Percentiles rank a stretch among this genome's conserved stretches.
These are phyloP conservation scores for Oncorhynchus masou DNA, from an alignment of 2,113 vertebrate species.

Conservation along the genomic window DNA sequence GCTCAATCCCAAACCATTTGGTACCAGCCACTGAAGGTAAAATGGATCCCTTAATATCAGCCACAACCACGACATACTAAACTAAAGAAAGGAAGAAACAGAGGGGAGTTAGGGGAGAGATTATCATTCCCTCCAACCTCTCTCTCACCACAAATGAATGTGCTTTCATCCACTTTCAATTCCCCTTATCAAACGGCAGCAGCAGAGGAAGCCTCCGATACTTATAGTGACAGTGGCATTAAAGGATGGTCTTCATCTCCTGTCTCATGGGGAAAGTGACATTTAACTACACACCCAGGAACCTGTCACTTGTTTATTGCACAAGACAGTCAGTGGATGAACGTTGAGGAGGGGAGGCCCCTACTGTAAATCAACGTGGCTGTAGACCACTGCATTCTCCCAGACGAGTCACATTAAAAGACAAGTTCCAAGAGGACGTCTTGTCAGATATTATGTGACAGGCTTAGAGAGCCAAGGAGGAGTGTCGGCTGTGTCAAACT, in stretches of 20 bases:
- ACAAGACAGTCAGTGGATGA: not conserved
- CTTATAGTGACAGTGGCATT: conserved; percentile 41
- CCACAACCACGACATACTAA: not conserved
- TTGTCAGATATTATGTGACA: too few relatives aligned
- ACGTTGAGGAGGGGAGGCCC: not conserved
- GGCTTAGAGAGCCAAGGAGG: too few relatives aligned
- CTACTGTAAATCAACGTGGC: not conserved
- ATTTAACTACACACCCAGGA: conserved; percentile 23
- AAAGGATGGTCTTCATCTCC: conserved; percentile 37
- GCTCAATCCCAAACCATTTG: too few relatives aligned
- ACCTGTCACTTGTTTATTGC: conserved; percentile 20
- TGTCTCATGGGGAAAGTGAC: conserved; percentile 35
- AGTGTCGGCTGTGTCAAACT: too few relatives aligned
- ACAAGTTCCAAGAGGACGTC: too few relatives aligned
- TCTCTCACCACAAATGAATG: not conserved
- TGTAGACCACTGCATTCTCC: too few relatives aligned
- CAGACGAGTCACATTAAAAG: too few relatives aligned
- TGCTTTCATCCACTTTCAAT: conserved; percentile 16
- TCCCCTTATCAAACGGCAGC: conserved; percentile 18
- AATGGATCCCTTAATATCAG: too few relatives aligned
- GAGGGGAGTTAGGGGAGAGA: not conserved
- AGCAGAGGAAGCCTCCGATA: conserved; percentile 18
- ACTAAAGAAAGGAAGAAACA: not conserved
- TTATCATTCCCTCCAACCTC: not conserved
- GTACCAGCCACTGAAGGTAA: too few relatives aligned